A percentile compares a stretch with the other conserved stretches of the same genome.
phyloP scores from a whole-genome alignment of 2,888 invertebrate genomes.

The Orthosia cruda region DNA sequence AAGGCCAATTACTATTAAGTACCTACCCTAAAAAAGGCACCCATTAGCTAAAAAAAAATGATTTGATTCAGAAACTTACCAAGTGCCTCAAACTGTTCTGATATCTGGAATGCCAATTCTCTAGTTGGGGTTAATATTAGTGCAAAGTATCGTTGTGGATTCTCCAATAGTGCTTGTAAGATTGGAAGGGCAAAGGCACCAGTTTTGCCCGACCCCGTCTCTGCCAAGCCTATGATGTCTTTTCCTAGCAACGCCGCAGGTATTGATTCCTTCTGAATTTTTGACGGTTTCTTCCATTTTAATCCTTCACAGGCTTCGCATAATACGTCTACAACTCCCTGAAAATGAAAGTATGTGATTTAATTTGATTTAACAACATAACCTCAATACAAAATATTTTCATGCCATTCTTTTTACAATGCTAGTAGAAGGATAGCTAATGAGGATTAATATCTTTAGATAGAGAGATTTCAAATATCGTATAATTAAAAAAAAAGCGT shows the following conservation, averaged over 20 bases:
- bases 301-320: conserved; percentile 98
- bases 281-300: conserved; percentile 98
- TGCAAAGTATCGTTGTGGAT: conserved; percentile 98
- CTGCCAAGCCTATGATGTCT: conserved; percentile 93
- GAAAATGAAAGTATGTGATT: conserved; percentile 51
- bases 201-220: conserved; percentile 99
- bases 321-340: conserved; percentile 98
- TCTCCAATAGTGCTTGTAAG: conserved; percentile 97
- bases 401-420: background rate
- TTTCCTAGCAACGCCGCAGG: conserved; percentile 97
- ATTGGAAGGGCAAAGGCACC: conserved; percentile 99
- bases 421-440: background rate
- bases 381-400: conserved; percentile 66
- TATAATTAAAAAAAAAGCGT: background rate
- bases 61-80: conserved; percentile 90
- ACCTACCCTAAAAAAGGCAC: too few species aligned
- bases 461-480: background rate
- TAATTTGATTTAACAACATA: conserved; percentile 54
- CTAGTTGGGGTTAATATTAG: conserved; percentile 98
- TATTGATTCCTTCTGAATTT: conserved; percentile 98
- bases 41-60: background rate
- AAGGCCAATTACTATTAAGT: too few species aligned
- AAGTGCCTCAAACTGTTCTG: conserved; percentile 99
- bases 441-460: background rate
- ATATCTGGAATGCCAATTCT: conserved; percentile 99